Conservation (phyloP, 2,113 vertebrate genomes). For the Gambusia holbrooki region DNA sequence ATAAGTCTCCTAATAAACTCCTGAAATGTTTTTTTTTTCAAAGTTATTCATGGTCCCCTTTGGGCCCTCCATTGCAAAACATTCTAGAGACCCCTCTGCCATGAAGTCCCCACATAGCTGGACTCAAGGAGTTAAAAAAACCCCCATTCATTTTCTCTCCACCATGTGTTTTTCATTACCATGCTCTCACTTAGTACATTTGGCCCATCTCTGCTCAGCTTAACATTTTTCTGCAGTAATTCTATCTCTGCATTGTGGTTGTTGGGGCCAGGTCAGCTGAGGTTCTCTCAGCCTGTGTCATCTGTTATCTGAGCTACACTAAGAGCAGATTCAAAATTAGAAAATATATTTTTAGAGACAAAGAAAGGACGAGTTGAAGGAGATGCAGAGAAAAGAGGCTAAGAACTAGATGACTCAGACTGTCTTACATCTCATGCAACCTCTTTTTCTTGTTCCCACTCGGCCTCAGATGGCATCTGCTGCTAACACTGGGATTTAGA, state of each 20-base stretch:
- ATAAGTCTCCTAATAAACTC: background rate
- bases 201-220: conserved; percentile 30
- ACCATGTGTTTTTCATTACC: conserved; percentile 73
- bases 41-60: background rate
- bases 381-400: conserved; percentile 9
- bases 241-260: conserved; percentile 60
- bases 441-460: conserved; percentile 32
- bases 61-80: background rate
- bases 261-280: conserved; percentile 33
- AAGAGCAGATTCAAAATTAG: background rate
- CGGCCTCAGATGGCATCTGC: conserved; percentile 5
- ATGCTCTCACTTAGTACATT: conserved; percentile 9
- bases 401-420: conserved; percentile 36
- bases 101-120: conserved; percentile 37
- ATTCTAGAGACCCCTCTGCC: background rate
- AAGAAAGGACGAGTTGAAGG: conserved; percentile 27
- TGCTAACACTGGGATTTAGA: background rate
- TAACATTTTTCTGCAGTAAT: conserved; percentile 69
- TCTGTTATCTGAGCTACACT: conserved; percentile 19
- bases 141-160: conserved; percentile 37
- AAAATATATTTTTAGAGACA: conserved; percentile 15
- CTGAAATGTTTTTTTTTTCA: background rate
- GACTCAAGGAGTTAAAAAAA: conserved; percentile 11
- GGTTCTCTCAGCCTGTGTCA: conserved; percentile 34
- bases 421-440: conserved; percentile 17